Evolutionary conservation across 2,113 vertebrate species (phyloP).

Genomic region (Falcunculus frontatus): DNA sequence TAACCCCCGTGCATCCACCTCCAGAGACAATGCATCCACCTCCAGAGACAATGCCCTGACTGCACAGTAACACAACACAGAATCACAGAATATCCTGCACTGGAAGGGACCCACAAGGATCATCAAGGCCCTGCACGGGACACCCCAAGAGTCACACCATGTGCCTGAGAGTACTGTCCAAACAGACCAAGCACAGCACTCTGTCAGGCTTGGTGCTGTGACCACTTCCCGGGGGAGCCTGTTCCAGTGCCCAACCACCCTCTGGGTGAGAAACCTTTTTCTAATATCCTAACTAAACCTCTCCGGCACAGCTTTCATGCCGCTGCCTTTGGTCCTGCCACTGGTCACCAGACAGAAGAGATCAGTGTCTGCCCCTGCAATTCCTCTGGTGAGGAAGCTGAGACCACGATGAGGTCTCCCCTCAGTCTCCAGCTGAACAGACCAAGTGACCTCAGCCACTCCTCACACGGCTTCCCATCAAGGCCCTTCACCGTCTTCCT

Average conservation of each 20-base stretch:
- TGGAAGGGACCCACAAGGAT: not conserved
- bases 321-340: not conserved
- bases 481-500: not conserved
- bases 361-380: not conserved
- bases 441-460: rapidly evolving
- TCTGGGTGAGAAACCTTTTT: not conserved
- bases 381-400: not conserved
- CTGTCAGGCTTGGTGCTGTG: not conserved
- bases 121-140: not conserved
- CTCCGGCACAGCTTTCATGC: no score
- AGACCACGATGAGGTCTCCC: rapidly evolving
- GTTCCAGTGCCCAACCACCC: not conserved
- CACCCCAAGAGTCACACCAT: not conserved
- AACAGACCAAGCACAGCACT: not conserved
- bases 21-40: rapidly evolving
- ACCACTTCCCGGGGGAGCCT: not conserved
- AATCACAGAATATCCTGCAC: not conserved
- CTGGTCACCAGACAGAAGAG: not conserved
- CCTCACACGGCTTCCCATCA: not conserved
- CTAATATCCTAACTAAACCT: not conserved
- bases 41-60: rapidly evolving
- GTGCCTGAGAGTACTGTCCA: no score
- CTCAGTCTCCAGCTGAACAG: not conserved
- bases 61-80: not conserved
- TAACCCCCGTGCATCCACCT: rapidly evolving